phyloP scores from a whole-genome alignment of 2,113 vertebrate species.

The Sialia sialis region DNA sequence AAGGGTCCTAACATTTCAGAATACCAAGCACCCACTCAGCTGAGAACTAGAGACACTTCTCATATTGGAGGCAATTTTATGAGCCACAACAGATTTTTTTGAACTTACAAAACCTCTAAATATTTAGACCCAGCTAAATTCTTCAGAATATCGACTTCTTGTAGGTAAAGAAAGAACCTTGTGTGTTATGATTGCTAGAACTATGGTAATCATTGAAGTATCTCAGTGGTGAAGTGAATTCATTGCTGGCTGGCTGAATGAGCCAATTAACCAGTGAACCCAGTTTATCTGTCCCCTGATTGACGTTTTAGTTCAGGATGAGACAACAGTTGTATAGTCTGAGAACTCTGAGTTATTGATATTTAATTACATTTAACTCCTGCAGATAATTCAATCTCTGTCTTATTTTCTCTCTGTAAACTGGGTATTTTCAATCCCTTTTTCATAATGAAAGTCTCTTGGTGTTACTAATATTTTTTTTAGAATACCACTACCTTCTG shows the following conservation, averaged over 20 bases:
- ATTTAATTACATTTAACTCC: background rate
- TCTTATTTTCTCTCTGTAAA: background rate
- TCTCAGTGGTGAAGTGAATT: background rate
- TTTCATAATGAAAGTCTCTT: background rate
- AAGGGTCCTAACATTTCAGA: background rate
- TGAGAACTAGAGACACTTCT: background rate
- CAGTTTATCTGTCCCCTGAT: background rate
- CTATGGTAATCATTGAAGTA: background rate
- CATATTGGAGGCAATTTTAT: background rate
- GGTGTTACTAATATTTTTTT: background rate
- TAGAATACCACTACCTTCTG: background rate
- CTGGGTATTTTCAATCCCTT: background rate
- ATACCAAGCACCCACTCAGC: background rate
- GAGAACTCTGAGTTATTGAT: background rate
- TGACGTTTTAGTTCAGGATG: background rate
- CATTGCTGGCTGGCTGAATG: background rate
- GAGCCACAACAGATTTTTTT: background rate
- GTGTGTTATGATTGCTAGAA: background rate
- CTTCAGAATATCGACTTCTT: background rate
- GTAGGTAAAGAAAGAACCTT: background rate
- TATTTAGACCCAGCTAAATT: background rate
- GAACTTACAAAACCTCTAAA: background rate
- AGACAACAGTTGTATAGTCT: background rate
- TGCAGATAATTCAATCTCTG: background rate
- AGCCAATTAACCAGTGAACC: background rate